Percentiles rank a stretch among this genome's conserved stretches.
These are phyloP conservation scores for Parasteatoda lunata DNA, from an alignment of 2,888 invertebrate species.

Conservation along the genomic window DNA sequence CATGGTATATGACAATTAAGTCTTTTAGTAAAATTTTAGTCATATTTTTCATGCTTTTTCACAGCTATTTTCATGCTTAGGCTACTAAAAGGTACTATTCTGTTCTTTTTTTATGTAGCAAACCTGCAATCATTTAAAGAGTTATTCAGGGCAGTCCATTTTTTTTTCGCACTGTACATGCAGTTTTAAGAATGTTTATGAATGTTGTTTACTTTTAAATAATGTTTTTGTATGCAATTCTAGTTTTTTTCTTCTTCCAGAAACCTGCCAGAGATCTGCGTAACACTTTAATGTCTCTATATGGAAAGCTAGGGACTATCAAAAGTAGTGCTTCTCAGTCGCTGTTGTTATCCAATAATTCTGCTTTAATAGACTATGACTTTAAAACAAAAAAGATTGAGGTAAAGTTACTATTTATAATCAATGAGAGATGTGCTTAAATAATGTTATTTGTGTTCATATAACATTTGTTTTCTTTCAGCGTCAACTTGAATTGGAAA, in stretches of 20 bases:
- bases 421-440: neutral
- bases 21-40: too few relatives aligned
- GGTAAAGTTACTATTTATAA: constrained; percentile 75
- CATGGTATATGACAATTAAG: too few relatives aligned
- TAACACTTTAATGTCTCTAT: constrained; percentile 85
- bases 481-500: constrained; percentile 91
- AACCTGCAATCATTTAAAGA: too few relatives aligned
- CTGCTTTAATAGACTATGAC: constrained; percentile 84
- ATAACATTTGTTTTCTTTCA: constrained; percentile 73
- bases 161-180: too few relatives aligned
- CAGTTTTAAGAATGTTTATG: too few relatives aligned
- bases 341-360: constrained; percentile 35
- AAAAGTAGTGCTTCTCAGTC: constrained; percentile 11
- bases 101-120: too few relatives aligned
- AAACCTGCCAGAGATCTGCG: constrained; percentile 85
- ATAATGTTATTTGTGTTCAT: neutral
- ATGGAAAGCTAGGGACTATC: constrained; percentile 74
- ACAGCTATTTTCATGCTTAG: too few relatives aligned
- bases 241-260: constrained; percentile 18
- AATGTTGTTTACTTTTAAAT: too few relatives aligned
- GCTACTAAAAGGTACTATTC: too few relatives aligned
- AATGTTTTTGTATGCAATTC: constrained; percentile 73
- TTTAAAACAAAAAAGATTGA: constrained; percentile 87
- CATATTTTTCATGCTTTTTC: too few relatives aligned
- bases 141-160: too few relatives aligned